phyloP scores from a whole-genome alignment of 1,140 invertebrate genomes.

The Teleogryllus occipitalis region DNA sequence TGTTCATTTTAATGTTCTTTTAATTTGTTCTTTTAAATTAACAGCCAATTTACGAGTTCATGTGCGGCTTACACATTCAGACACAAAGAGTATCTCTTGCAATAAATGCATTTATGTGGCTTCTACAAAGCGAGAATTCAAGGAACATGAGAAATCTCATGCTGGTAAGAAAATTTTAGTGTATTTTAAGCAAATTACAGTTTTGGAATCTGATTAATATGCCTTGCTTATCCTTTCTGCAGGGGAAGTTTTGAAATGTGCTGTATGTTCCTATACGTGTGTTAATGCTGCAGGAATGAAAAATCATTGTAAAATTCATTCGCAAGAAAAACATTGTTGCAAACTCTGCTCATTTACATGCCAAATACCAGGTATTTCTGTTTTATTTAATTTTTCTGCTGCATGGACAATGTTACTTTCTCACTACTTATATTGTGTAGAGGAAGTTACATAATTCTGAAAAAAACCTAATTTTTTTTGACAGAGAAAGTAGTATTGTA shows the following conservation, averaged over 20 bases:
- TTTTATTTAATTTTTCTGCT: neutral
- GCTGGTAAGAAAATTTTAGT: conserved; percentile 15
- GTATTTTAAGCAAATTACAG: neutral
- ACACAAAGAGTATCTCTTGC: conserved; percentile 18
- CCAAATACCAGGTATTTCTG: neutral
- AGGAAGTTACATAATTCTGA: too few relatives aligned
- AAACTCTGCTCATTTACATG: conserved; percentile 18
- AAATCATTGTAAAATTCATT: conserved; percentile 14
- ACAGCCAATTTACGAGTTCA: conserved; percentile 24
- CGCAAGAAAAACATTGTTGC: conserved; percentile 15
- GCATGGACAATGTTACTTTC: neutral
- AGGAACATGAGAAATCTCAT: conserved; percentile 25
- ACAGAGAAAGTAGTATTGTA: too few relatives aligned
- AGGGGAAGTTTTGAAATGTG: conserved; percentile 20
- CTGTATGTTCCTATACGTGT: conserved; percentile 18
- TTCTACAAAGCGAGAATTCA: conserved; percentile 17
- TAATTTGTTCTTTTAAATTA: conserved; percentile 1
- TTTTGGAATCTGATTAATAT: neutral
- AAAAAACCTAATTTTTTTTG: too few relatives aligned
- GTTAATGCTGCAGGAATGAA: conserved; percentile 13
- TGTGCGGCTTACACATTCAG: conserved; percentile 20
- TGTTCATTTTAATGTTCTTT: neutral
- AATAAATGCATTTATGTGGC: conserved; percentile 13
- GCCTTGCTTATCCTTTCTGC: neutral
- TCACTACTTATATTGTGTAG: neutral